A percentile compares a stretch with the other conserved stretches of the same genome.
These are phyloP conservation scores for Hemaris fuciformis DNA, from an alignment of 2,888 invertebrate genomes.

Conservation along the genomic window DNA sequence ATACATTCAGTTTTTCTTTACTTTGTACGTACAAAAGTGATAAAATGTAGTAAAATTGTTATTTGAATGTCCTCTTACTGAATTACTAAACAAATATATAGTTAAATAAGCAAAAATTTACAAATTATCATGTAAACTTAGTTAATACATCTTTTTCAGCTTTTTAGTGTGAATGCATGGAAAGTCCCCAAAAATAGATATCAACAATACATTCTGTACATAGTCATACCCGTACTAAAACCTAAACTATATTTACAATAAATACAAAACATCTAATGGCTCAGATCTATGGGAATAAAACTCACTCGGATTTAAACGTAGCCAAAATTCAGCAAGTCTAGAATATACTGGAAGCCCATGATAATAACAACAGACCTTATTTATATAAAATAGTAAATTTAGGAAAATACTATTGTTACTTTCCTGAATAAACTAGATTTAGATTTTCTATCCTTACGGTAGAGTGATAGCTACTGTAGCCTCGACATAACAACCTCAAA, in stretches of 20 bases:
- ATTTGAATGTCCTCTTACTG: too few relatives aligned
- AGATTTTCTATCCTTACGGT: neutral
- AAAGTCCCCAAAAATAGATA: neutral
- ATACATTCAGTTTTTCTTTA: neutral
- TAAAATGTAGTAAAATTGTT: too few relatives aligned
- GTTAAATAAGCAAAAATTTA: too few relatives aligned
- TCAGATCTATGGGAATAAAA: slow-evolving; percentile 5
- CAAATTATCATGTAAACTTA: neutral
- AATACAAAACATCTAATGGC: slow-evolving; percentile 2
- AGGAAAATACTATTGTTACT: too few relatives aligned
- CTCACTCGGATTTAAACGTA: neutral
- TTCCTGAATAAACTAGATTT: too few relatives aligned
- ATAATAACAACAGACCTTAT: too few relatives aligned
- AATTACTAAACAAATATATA: too few relatives aligned
- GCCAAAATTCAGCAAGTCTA: neutral
- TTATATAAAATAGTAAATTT: too few relatives aligned
- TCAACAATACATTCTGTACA: neutral
- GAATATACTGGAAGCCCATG: neutral
- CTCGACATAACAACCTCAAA: neutral
- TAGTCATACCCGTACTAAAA: slow-evolving; percentile 16
- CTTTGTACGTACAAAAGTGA: too few relatives aligned
- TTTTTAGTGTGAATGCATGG: neutral
- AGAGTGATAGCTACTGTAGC: neutral
- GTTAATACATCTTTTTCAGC: too few relatives aligned
- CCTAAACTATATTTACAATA: slow-evolving; percentile 25